Evolutionary conservation across 2,888 invertebrate species (phyloP), one percentile per base, ranked within the genome.

Genomic region (Epinotia brunnichana): DNA sequence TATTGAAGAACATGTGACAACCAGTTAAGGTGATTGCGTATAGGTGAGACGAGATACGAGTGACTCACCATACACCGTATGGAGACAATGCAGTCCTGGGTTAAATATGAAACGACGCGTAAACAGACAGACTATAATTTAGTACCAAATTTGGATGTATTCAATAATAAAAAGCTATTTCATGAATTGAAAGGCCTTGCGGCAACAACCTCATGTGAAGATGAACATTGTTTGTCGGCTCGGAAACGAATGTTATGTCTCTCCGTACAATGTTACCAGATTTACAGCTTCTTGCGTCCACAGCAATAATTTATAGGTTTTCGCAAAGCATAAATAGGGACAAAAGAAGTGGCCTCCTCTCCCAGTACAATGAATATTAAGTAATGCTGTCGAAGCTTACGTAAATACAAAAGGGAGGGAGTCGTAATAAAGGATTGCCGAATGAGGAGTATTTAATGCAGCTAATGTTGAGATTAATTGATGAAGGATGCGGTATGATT

Each of bases 281-380:
- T 85, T 85, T 85, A 87, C 84, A 74, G 81, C 77, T 80, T 78
- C 87, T 87, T 87, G 84, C 86, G 79, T 78, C 69, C 77, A 80
- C 48, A 68, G 68, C 57, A 62, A 68, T 68, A 73, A 69, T 74
- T 81, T 71, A 78, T 79, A 75, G 51, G 29, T 63, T 41, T 53
- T 59, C 48, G 69, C 41, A 56, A 66, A 64, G 64, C 56, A 67
- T 67, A 73, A 56, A 73, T 53, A 73, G 48, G 39, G 35, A 63
- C 51, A 63, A 69, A 73, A 61, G 61, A 68, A 17, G 56, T 53
- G 17, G 67, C 39, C 56, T 48, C 56, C 67, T 56, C 29, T 67
- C 61, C 35, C 56, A 39, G 48, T 51, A 53, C 64, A 70, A 29
- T 13, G 64, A 66, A 60, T 66, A 70, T 63, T 39, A 63, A 63